Conservation (phyloP, 2,113 vertebrate genomes). For the Sylvicapra grimmia region DNA sequence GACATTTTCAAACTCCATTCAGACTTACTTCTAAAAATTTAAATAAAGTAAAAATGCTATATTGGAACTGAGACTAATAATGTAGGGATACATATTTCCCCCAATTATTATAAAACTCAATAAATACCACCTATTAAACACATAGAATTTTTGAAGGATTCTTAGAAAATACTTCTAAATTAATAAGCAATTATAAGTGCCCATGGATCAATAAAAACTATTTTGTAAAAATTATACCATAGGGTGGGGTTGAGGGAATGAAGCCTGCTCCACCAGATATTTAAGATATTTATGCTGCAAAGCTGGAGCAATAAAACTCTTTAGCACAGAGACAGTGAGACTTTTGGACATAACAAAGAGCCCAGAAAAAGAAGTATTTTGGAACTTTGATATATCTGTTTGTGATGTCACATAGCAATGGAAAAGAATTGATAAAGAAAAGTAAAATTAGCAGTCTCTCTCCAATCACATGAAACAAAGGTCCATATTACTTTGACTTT, state of each 20-base stretch:
- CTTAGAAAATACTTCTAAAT: not conserved
- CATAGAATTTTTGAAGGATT: not conserved
- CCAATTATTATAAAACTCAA: not conserved
- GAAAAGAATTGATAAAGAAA: not conserved
- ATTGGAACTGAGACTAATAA: not conserved
- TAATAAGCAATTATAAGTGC: not conserved
- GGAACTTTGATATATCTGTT: not conserved
- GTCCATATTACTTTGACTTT: not conserved
- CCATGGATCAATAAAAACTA: not conserved
- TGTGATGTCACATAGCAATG: not conserved
- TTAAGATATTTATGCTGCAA: not conserved
- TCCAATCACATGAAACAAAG: not conserved
- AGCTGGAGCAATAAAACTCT: not conserved
- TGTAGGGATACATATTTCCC: not conserved
- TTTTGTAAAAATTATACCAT: not conserved
- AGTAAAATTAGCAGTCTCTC: not conserved
- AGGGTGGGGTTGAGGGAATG: fast-evolving
- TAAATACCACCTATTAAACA: not conserved
- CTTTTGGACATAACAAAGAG: not conserved
- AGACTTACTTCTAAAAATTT: not conserved
- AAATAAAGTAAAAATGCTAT: not conserved
- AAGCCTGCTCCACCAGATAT: not conserved
- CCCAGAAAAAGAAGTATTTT: not conserved
- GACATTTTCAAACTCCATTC: not conserved
- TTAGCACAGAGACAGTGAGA: too few relatives aligned